phyloP scores from a whole-genome alignment of 2,113 vertebrate species.

The Phyllostomus discolor region DNA sequence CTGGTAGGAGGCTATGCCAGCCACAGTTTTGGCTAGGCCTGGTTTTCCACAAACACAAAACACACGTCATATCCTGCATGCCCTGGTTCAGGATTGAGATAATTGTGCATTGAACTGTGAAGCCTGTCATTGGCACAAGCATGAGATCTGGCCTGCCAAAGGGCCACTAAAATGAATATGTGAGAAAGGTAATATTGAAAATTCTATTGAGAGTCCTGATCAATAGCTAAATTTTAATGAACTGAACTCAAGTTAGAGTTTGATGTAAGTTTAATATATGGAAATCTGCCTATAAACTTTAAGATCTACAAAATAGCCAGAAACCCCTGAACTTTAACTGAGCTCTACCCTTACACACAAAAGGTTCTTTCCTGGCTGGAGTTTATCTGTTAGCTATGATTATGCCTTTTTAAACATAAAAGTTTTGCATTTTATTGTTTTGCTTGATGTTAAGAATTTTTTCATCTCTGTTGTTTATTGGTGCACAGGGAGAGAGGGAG shows the following conservation, averaged over 20 bases:
- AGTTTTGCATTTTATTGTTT: conserved; percentile 4
- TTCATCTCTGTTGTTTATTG: conserved; percentile 20
- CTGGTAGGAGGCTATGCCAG: conserved; percentile 28
- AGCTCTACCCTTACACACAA: not conserved
- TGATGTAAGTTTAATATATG: conserved; percentile 13
- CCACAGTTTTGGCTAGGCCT: not conserved
- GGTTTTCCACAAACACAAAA: conserved; percentile 6
- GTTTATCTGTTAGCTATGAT: not conserved
- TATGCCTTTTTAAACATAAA: not conserved
- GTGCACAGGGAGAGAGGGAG: not conserved
- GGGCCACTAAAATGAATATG: not conserved
- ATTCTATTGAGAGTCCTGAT: conserved; percentile 19
- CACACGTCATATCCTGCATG: not conserved
- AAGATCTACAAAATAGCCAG: not conserved
- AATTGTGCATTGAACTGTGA: conserved; percentile 36
- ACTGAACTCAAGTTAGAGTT: not conserved
- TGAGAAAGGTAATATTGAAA: not conserved
- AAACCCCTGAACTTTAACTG: not conserved
- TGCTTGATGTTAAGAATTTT: not conserved
- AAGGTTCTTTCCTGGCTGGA: not conserved
- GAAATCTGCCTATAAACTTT: conserved; percentile 30
- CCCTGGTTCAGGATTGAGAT: not conserved
- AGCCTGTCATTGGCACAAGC: not conserved
- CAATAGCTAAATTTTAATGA: conserved; percentile 43
- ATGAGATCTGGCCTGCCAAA: not conserved